Evolutionary conservation across 1,140 invertebrate genomes (phyloP).

Genomic region (Leucophenga varia): DNA sequence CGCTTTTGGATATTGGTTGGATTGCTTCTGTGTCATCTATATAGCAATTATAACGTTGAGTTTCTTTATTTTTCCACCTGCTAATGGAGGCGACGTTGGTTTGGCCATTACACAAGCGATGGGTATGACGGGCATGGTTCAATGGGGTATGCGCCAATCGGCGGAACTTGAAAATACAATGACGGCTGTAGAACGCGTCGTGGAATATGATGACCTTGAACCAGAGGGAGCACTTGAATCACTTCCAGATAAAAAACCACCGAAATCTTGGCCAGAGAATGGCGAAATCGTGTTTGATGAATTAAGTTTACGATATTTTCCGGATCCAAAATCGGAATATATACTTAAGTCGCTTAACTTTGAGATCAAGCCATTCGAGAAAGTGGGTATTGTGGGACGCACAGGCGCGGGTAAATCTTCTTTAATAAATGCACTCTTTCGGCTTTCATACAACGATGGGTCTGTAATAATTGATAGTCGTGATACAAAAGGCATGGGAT

Average conservation of each 20-base stretch:
- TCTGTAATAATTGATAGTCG: constrained; percentile 73
- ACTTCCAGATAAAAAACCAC: constrained; percentile 64
- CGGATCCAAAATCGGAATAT: constrained; percentile 61
- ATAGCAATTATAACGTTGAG: constrained; percentile 70
- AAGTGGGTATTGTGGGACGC: constrained; percentile 76
- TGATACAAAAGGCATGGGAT: constrained; percentile 62
- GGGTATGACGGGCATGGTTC: constrained; percentile 78
- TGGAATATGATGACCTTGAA: constrained; percentile 72
- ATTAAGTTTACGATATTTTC: constrained; percentile 68
- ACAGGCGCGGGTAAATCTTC: constrained; percentile 93
- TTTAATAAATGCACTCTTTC: constrained; percentile 76
- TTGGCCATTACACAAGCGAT: constrained; percentile 80
- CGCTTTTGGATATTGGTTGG: constrained; percentile 76
- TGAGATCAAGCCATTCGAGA: constrained; percentile 63
- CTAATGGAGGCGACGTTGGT: constrained; percentile 73
- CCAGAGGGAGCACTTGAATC: constrained; percentile 69
- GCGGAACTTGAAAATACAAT: constrained; percentile 82
- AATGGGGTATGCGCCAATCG: constrained; percentile 82
- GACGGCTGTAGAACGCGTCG: constrained; percentile 77
- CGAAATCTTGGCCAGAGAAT: constrained; percentile 68
- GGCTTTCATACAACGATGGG: constrained; percentile 71
- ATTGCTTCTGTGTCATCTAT: constrained; percentile 74
- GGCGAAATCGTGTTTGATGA: constrained; percentile 70
- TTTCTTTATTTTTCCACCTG: constrained; percentile 66
- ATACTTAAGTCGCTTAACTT: constrained; percentile 69